Evolutionary conservation across 1,140 invertebrate genomes (phyloP).

Genomic region (Calosoma granatense): DNA sequence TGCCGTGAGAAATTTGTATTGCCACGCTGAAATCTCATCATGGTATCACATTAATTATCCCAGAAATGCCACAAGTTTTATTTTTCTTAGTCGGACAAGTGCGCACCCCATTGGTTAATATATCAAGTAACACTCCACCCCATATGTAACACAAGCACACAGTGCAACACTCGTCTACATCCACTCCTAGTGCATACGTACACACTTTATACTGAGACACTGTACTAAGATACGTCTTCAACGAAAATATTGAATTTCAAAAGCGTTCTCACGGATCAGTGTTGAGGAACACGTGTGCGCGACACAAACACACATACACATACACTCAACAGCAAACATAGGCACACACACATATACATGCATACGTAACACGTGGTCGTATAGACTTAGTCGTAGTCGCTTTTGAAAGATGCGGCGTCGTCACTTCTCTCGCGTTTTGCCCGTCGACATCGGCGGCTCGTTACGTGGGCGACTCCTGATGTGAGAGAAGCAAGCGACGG

Average conservation of each 20-base stretch:
- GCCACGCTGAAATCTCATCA: constrained; percentile 12
- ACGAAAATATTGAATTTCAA: constrained; percentile 7
- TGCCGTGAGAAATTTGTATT: background rate
- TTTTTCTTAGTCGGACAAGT: constrained; percentile 2
- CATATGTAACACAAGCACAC: background rate
- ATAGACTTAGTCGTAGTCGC: background rate
- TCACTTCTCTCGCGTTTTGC: background rate
- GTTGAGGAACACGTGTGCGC: background rate
- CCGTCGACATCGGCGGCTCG: background rate
- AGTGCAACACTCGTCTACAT: background rate
- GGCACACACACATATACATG: background rate
- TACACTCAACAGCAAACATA: background rate
- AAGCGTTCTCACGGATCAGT: constrained; percentile 7
- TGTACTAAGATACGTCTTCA: background rate
- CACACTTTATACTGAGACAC: background rate
- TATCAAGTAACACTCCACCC: constrained; percentile 8
- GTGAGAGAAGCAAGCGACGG: background rate
- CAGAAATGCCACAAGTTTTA: constrained; percentile 2
- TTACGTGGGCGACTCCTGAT: too few relatives aligned
- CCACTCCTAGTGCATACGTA: background rate
- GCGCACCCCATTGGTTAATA: constrained; percentile 5
- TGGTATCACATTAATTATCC: constrained; percentile 9
- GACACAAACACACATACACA: background rate
- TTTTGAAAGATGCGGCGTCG: background rate
- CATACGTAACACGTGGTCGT: background rate